Evolutionary conservation across 2,797 vertebrate genomes (phyloP), one percentile per base, ranked within the genome.

Genomic region (Neosilurus hyrtlii): DNA sequence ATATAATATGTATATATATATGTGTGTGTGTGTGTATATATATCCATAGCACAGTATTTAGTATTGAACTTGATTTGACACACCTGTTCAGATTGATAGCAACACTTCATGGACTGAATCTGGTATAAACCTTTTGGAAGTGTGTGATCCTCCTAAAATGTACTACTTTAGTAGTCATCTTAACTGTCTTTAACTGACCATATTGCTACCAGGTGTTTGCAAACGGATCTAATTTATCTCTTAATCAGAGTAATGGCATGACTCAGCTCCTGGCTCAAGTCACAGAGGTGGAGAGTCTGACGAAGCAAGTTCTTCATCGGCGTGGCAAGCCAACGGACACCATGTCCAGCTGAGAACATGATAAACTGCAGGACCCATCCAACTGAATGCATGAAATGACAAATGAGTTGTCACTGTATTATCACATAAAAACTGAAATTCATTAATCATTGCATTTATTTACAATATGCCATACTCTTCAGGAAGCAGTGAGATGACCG

Each of bases 261-360:
- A 72, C 83, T 63, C 92, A 89, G 86, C 74, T 94, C 9, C 85
- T 93, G 80, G 72, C 85, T 68, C 88, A 90, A 24, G 88, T 90
- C 10, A 81, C 85, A 0, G 90, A 94, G 16, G 85, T 91, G 6
- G 89, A 94, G 76, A 87, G 67, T 81, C 76, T 93, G 84, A 90
- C 88, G 71, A 82, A 74, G 81, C 91, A 90, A 86, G 85, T 94
- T 71, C 89, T 93, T 11, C 88, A 90, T 74, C 81, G 74, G 67
- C 82, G 75, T 68, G 35, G 49, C 43, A 68, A 86, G 14, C 78
- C 84, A 75, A 80, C 71, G 43, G 75, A 59, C 18, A 65, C 87
- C 1, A 49, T 15, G 43, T 82, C 67, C n/a, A 57, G 61, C 75
- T 87, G 74, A 89, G 75, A 9, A 54, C 61, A 14, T 24, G 52